phyloP scores from a whole-genome alignment of 2,797 vertebrate species.

The Pseudochaenichthys georgianus region DNA sequence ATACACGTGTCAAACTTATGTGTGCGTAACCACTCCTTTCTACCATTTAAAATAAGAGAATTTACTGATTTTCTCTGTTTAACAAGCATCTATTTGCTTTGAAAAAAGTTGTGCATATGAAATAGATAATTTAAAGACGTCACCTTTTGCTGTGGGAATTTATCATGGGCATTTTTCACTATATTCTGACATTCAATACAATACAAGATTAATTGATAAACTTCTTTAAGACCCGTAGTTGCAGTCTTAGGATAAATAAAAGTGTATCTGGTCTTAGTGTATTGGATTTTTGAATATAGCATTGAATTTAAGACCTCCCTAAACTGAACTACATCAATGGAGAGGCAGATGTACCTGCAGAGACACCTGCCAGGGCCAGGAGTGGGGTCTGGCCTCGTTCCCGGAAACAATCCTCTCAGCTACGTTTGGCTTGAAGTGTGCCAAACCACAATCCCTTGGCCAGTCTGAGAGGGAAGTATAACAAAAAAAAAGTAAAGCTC shows the following conservation, averaged over 20 bases:
- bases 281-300: neutral
- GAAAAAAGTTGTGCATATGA: neutral
- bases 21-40: no score
- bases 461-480: slow-evolving; percentile 77
- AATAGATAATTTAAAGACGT: neutral
- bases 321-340: neutral
- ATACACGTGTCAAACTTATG: no score
- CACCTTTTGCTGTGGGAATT: neutral
- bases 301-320: neutral
- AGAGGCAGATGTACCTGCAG: slow-evolving; percentile 80
- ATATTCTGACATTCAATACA: neutral
- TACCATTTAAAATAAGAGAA: neutral
- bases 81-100: neutral
- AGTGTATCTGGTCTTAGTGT: neutral
- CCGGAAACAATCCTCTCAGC: slow-evolving; percentile 84
- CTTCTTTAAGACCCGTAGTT: no score
- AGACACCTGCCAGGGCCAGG: slow-evolving; percentile 89
- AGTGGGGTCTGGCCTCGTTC: slow-evolving; percentile 85
- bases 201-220: neutral
- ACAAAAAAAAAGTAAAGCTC: neutral
- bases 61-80: neutral
- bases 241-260: neutral
- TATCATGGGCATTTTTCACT: neutral
- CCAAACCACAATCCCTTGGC: slow-evolving; percentile 85
- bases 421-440: slow-evolving; percentile 86